Base-by-base conservation (phyloP, 2,797 vertebrate genomes). In the Coendou prehensilis region DNA sequence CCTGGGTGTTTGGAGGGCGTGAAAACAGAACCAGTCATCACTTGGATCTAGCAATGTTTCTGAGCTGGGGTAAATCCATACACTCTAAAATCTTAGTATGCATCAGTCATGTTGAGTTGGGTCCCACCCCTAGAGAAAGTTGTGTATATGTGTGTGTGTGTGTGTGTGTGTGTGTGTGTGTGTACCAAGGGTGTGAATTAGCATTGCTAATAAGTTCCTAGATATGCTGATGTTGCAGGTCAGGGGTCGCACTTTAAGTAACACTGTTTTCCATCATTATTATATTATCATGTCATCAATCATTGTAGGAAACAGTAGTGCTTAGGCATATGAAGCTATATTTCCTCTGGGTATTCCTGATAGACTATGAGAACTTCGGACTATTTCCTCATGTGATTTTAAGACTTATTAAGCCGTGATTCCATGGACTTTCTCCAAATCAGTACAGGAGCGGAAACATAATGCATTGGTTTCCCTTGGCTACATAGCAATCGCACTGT, bases 231-330 rank as follows among this genome's bases (percentile, higher is more conserved):
- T 26, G 14, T 67, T 63, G 30, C 26, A 80, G 30, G 1, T 37
- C 54, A 89, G 59, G 28, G 17, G 37, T 52, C 45, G 54, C 9
- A 76, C 9, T 96, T 81, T 64, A 73, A 96, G 71, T 91, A 61
- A 2, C 8, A 23, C 13, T 63, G 28, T 15, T 87, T 85, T 91
- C 15, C 22, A 10, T 84, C 41, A 14, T 79, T 33, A 73, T 73
- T 75, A 20, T 54, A 20, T 54, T 20, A 30, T 76, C 13, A 50
- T 30, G 13, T 50, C 14, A 50, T 15, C 14, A 76, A 50, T 76
- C 45, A 76, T 8, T 50, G 73, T 4, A 90, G n/a, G 10, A 83
- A 91, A 84, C 18, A 45, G 20, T 5, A 63, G 57, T 37, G 4
- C 78, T 90, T 30, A 9, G 56, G 18, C 63, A 7, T 64, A 52